Base-by-base conservation (phyloP, 2,888 invertebrate genomes). In the Acronicta leporina region DNA sequence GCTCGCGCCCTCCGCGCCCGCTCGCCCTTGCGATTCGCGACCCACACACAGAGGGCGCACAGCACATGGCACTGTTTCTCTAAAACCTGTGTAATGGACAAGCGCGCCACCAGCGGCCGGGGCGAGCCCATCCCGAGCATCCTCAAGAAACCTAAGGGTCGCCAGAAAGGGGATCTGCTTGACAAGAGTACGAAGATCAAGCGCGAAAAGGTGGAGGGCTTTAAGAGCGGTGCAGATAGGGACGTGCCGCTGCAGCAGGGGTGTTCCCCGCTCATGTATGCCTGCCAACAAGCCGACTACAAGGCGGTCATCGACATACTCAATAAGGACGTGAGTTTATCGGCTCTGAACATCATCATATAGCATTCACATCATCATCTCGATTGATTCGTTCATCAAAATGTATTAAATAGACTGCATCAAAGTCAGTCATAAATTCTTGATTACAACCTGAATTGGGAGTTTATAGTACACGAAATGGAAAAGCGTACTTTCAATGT, bases 261-360 rank as follows among this genome's bases (percentile, higher is more conserved):
- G 82, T 97, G 98, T 89, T 97, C 98, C 72, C 96, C 96, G 79
- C 96, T 98, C 85, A 98, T 98, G 98, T 97, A 98, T 94, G 98
- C 98, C 82, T 98, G 98, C 87, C 98, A 98, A 91, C 98, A 98
- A 88, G 97, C 97, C 52, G 96, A 97, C 92, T 96, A 97, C 87
- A 95, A 96, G 72, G 95, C 96, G 75, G 97, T 98, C 73, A 95
- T 97, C 76, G 96, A 96, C 79, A 95, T 97, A 77, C 95, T 98
- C 79, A 96, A 96, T 82, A 96, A 96, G 84, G 97, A 97, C 95
- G 97, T 97, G 95, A 95, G 95, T 95, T 76, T 57, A 57, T 44
- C 47, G 43, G 42, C 46, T 41, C 20, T 42, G 52, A 49, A 1
- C 27, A 43, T 59, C 54, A 59, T 16, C 46, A 53, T 53, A 72